A percentile compares a stretch with the other conserved stretches of the same genome.
These are phyloP conservation scores for Coregonus sp. DNA, from an alignment of 2,797 vertebrate genomes.

Conservation along the genomic window DNA sequence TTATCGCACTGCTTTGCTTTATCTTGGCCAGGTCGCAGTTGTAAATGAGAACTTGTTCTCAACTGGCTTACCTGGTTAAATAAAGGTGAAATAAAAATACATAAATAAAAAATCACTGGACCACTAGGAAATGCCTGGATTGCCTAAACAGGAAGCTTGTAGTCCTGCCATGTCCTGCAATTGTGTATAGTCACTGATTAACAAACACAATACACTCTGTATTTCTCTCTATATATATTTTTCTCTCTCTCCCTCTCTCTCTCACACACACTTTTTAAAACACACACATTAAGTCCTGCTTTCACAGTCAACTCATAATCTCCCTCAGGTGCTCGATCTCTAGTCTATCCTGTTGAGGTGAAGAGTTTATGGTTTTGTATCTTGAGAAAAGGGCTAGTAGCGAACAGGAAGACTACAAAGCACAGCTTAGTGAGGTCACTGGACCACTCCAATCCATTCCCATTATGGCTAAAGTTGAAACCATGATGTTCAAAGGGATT, in stretches of 20 bases:
- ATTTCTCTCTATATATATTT: background rate
- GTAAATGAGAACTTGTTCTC: too few species aligned
- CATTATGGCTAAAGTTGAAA: background rate
- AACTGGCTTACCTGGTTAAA: too few species aligned
- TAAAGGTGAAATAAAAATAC: too few species aligned
- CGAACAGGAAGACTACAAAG: background rate
- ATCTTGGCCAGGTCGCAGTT: too few species aligned
- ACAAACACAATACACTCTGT: slow-evolving; percentile 16
- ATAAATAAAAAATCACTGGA: background rate
- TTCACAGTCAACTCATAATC: background rate
- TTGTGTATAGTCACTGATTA: slow-evolving; percentile 56
- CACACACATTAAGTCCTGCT: slow-evolving; percentile 15
- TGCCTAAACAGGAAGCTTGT: slow-evolving; percentile 55
- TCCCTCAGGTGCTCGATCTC: background rate
- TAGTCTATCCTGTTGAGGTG: background rate
- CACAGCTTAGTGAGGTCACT: background rate
- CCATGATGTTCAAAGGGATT: background rate
- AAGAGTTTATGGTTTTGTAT: background rate
- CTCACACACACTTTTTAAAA: slow-evolving; percentile 9
- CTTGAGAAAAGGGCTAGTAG: background rate
- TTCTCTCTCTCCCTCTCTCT: background rate
- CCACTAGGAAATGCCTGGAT: slow-evolving; percentile 49
- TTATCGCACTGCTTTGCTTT: too few species aligned
- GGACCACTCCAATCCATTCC: background rate
- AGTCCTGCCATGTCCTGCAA: slow-evolving; percentile 65